These are phyloP conservation scores for Melanostigma gelatinosum DNA, from an alignment of 2,113 vertebrate genomes.

Conservation along the genomic window DNA sequence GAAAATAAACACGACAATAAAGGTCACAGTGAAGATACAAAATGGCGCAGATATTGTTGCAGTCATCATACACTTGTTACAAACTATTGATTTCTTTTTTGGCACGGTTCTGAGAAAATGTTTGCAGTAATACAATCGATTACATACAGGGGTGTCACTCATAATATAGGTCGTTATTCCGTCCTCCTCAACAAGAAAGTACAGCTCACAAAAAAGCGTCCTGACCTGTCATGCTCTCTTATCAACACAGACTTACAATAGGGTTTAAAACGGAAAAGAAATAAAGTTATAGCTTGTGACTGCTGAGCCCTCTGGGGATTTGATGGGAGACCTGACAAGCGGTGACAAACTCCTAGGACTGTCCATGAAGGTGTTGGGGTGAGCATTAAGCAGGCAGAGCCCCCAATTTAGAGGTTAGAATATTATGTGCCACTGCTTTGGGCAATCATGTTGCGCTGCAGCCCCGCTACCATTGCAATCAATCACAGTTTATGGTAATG, in stretches of 20 bases:
- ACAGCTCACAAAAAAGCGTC: constrained; percentile 39
- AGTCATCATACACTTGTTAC: constrained; percentile 1
- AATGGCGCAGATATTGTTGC: neutral
- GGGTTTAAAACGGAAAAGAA: constrained; percentile 52
- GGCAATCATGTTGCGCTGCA: constrained; percentile 65
- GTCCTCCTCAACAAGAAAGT: constrained; percentile 43
- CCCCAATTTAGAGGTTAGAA: constrained; percentile 61
- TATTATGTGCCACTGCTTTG: constrained; percentile 67
- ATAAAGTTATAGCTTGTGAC: constrained; percentile 57
- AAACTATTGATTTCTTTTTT: constrained; percentile 15
- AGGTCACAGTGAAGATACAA: constrained; percentile 5
- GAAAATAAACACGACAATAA: neutral
- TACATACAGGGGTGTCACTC: constrained; percentile 30
- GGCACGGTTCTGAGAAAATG: constrained; percentile 1
- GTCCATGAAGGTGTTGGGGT: constrained; percentile 60
- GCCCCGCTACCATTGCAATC: constrained; percentile 59
- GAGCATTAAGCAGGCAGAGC: constrained; percentile 56
- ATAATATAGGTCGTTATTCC: constrained; percentile 39
- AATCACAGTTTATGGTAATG: constrained; percentile 75
- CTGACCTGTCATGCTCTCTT: constrained; percentile 57
- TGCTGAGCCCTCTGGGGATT: constrained; percentile 54
- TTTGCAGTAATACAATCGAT: constrained; percentile 31
- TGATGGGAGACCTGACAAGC: constrained; percentile 71
- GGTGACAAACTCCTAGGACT: constrained; percentile 59
- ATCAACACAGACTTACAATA: constrained; percentile 57